Conservation (phyloP, 2,888 invertebrate species). For the Anticlea derivata region DNA sequence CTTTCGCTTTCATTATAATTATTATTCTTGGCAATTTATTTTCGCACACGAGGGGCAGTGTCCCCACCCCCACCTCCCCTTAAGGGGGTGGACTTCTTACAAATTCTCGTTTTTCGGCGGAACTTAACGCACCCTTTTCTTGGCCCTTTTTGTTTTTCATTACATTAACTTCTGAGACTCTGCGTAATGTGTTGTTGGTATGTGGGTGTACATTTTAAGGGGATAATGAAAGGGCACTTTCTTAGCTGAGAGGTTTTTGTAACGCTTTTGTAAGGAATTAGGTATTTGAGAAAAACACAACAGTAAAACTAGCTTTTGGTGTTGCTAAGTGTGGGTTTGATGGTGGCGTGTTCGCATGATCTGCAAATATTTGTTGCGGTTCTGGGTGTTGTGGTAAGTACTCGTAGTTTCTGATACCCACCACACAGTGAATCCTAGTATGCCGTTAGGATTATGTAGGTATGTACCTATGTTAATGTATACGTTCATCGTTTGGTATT, state of each 20-base stretch:
- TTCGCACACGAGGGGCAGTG: conserved; percentile 82
- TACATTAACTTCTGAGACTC: conserved; percentile 83
- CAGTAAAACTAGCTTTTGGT: too few relatives aligned
- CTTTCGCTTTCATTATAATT: conserved; percentile 85
- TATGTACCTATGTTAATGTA: too few relatives aligned
- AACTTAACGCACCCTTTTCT: conserved; percentile 84
- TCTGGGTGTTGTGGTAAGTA: too few relatives aligned
- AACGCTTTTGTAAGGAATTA: neutral
- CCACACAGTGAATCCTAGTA: too few relatives aligned
- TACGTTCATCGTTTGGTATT: too few relatives aligned
- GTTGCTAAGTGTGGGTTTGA: too few relatives aligned
- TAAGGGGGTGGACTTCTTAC: conserved; percentile 77
- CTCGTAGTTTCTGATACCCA: too few relatives aligned
- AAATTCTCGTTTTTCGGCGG: conserved; percentile 83
- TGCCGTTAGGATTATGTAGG: too few relatives aligned
- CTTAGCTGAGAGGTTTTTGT: conserved; percentile 9
- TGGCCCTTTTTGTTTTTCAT: conserved; percentile 84
- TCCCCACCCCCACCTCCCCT: conserved; percentile 57
- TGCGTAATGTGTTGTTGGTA: conserved; percentile 74
- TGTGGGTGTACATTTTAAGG: conserved; percentile 60
- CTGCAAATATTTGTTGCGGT: too few relatives aligned
- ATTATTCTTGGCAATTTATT: conserved; percentile 85
- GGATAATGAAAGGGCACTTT: conserved; percentile 57
- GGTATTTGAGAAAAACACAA: neutral
- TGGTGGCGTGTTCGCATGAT: too few relatives aligned